Evolutionary conservation across 2,797 vertebrate species (phyloP), one percentile per base, ranked within the genome.

Genomic region (Hoplostethus mediterraneus): DNA sequence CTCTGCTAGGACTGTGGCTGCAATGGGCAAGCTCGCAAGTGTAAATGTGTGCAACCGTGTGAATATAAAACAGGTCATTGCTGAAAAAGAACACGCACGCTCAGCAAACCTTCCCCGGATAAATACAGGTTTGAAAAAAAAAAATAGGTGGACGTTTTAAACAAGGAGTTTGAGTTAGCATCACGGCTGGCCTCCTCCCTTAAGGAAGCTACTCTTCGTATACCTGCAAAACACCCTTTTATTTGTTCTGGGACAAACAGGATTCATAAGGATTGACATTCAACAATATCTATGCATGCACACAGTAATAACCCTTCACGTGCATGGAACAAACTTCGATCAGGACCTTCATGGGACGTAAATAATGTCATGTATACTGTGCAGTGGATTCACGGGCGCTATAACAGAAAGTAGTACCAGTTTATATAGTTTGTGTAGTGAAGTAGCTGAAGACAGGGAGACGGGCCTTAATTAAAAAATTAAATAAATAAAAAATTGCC

Each of bases 401-500:
- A 14, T 63, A 21, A 63, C 48, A 42, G 59, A 65, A 65, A n/a
- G 54, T 47, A 47, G 33, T 0, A 6, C 63, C 44, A 9, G 53
- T 77, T 67, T 73, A 52, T 74, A 2, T 40, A 61, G 56, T 67
- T 71, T 80, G 64, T 61, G 59, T 16, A 49, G 53, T 73, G 60
- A 40, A 77, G 58, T 49, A 28, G 53, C 82, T 75, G 51, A 52
- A 65, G 80, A 80, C 59, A 62, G 33, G 47, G 74, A 73, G 63
- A 69, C 51, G 48, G 33, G 48, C 76, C 57, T 68, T 83, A 82
- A 91, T 81, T 84, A 89, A 85, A 84, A 89, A 77, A 87, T 87
- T 86, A 85, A 90, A 87, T 85, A 85, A 82, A 79, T 75, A 83
- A 87, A 85, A 72, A 75, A 79, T 73, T n/a, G 57, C 75, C 75